Base-by-base conservation (phyloP, 2,113 vertebrate species). In the Blennius ocellaris region DNA sequence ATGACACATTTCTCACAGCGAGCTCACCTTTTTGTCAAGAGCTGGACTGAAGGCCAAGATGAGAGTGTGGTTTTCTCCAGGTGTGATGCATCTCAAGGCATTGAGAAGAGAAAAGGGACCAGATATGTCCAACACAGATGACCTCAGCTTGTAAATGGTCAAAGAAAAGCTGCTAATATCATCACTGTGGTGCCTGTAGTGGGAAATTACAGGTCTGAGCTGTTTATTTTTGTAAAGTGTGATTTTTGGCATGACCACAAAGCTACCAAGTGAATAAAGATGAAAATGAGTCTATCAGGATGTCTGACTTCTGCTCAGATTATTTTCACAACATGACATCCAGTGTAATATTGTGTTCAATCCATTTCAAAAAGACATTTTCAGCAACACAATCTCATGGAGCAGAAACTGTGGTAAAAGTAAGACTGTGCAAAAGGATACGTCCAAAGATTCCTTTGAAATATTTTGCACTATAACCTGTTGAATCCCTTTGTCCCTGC, bases 21-120 rank as follows among this genome's bases (percentile, higher is more conserved):
- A 16, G 84, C 92, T 89, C 53, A 97, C 97, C 93, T 74, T 79
- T 77, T 89, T 81, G 14, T 73, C 89, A 64, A 92, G 77, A 0
- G 60, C 50, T 11, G 97, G 97, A 14, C 81, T 87, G 88, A 98
- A 99, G 51, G 94, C 92, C 77, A 99, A 65, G 0, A 84, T 7
- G 7, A 99, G 88, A 12, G 85, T 58, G 6, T 94, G 92, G 1
- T 64, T 93, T 69, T 92, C 87, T 12, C 95, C 95, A 0, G 96
- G 92, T 2, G 63, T 67, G 0, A 99, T 81, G 1, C 47, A 57
- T 72, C 87, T 40, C 53, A 93, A 87, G 37, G 95, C 83, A 77
- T 91, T 97, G 47, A 95, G 86, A 55, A 97, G 59, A 9, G 91
- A 51, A 57, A 98, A 99, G 0, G 96, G 93, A 6, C 96, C 95